Conservation (phyloP, 2,797 vertebrate species). For the Otus scops region DNA sequence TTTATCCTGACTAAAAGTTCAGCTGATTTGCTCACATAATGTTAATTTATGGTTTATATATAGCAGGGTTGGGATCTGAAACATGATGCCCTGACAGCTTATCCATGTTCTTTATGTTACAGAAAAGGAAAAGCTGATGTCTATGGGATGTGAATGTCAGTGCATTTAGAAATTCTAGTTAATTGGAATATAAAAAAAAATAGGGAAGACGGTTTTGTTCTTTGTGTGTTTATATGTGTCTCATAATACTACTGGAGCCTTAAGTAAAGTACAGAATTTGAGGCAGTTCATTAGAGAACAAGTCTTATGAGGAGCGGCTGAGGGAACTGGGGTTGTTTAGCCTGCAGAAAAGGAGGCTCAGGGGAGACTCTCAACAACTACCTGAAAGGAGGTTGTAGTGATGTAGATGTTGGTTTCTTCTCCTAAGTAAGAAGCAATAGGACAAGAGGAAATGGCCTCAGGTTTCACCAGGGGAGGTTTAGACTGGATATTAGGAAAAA, state of each 20-base stretch:
- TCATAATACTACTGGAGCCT: background rate
- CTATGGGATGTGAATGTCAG: background rate
- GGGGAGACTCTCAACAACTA: background rate
- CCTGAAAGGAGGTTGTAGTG: background rate
- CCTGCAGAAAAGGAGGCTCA: background rate
- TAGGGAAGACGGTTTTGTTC: background rate
- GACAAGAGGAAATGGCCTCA: background rate
- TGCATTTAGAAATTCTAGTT: background rate
- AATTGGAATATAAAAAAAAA: background rate
- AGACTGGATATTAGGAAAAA: background rate
- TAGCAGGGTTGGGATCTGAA: background rate
- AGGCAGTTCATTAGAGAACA: background rate
- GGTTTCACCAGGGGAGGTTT: background rate
- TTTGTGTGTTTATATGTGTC: background rate
- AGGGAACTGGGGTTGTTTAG: background rate
- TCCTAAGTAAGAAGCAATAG: background rate
- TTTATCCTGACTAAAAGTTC: background rate
- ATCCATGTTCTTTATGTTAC: background rate
- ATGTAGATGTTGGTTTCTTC: background rate
- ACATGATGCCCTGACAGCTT: background rate
- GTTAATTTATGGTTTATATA: background rate
- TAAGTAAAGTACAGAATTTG: background rate
- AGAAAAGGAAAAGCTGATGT: background rate
- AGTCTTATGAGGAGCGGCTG: background rate
- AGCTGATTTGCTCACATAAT: background rate